A percentile compares a stretch with the other conserved stretches of the same genome.
Conservation (phyloP, 2,113 vertebrate species). For the Parus major region DNA sequence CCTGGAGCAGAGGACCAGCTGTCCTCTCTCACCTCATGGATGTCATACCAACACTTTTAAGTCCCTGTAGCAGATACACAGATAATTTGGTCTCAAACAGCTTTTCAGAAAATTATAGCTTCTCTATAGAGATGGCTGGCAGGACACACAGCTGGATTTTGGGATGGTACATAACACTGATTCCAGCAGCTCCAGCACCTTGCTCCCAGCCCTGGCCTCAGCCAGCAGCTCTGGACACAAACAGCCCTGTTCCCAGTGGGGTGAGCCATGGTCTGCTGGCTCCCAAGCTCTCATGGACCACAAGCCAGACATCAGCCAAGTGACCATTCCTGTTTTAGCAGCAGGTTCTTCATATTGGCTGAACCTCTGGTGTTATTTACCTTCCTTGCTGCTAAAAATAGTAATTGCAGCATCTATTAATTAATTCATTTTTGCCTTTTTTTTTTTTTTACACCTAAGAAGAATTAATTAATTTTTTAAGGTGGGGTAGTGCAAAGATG, state of each 20-base stretch:
- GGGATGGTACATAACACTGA: background rate
- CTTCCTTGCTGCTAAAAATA: background rate
- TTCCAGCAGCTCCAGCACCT: background rate
- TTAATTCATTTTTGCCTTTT: background rate
- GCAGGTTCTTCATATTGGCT: background rate
- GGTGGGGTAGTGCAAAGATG: background rate
- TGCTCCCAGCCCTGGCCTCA: background rate
- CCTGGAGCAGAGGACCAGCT: background rate
- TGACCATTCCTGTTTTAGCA: background rate
- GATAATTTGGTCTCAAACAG: background rate
- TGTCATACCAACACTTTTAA: background rate
- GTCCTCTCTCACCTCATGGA: background rate
- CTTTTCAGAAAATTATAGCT: background rate
- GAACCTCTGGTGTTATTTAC: background rate
- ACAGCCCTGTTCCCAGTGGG: background rate
- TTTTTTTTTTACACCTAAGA: background rate
- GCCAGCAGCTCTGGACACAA: background rate
- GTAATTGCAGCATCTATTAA: background rate
- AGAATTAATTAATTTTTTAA: background rate
- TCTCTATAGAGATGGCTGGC: background rate
- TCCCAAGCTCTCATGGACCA: background rate
- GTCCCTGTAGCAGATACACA: background rate
- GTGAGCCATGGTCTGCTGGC: background rate
- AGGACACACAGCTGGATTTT: background rate
- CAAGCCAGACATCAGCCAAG: background rate